Evolutionary conservation across 2,113 vertebrate genomes (phyloP), one percentile per base, ranked within the genome.

Genomic region (Podocnemis expansa): DNA sequence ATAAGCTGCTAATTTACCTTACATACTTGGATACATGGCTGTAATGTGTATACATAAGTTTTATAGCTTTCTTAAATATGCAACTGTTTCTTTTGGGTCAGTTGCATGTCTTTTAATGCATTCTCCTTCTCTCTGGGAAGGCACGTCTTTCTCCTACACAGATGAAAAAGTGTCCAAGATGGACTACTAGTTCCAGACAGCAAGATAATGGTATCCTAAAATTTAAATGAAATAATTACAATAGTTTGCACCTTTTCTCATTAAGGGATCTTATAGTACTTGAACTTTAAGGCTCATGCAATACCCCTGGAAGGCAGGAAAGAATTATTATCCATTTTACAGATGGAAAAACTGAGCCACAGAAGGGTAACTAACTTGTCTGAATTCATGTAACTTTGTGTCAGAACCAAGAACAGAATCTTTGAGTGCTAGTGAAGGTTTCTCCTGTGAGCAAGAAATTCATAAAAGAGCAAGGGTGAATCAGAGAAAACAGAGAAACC

Each of bases 291-390:
- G 90, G 54, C 54, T 85, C 80, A 24, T 0, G 1, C 85, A 88
- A 82, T 81, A 80, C 85, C 91, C 80, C 38, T 49, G 88, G 91
- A 89, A 92, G 93, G 91, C 93, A 94, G 92, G 92, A 76, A 95
- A 85, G 89, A 87, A 79, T 76, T 89, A 81, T 78, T 84, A 56
- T 91, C 96, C 93, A 95, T 94, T 96, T 87, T 91, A 85, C 95
- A 97, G 95, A 90, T 11, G 88, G 94, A 93, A 94, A 89, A 95
- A 92, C 16, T 14, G 94, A 97, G 94, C 93, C 91, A 58, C 51
- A 41, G 52, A 55, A 80, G 17, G 45, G 45, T 49, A 45, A 63
- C 47, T 81, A 34, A 63, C 94, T 87, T 87, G 70, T 93, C 86
- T 17, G 19, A 80, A 29, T 79, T 94, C 84, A 56, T 88, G 78